Evolutionary conservation across 2,797 vertebrate species (phyloP).

Genomic region (Avahi laniger): DNA sequence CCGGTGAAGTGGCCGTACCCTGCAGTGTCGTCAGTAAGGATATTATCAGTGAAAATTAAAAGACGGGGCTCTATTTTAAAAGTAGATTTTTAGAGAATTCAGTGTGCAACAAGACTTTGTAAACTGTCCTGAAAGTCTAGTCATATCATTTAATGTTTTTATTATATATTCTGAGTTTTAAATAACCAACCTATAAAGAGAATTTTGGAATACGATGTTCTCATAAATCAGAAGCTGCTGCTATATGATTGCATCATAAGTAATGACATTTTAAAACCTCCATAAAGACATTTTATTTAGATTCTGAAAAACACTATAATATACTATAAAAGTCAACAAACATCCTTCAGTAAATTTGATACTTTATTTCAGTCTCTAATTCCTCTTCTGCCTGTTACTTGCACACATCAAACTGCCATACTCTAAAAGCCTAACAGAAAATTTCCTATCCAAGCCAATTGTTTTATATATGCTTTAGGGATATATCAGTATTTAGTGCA

Average conservation of each 20-base stretch:
- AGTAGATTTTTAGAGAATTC: neutral
- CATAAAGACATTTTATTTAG: conserved; percentile 39
- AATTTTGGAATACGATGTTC: neutral
- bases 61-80: neutral
- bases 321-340: neutral
- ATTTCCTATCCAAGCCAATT: neutral
- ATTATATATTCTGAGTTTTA: neutral
- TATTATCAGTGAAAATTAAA: neutral
- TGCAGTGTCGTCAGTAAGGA: neutral
- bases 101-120: neutral
- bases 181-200: neutral
- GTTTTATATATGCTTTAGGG: neutral
- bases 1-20: neutral
- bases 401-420: neutral
- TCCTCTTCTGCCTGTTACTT: neutral
- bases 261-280: neutral
- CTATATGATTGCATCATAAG: neutral
- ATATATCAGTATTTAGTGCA: neutral
- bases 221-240: neutral
- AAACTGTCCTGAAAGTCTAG: neutral
- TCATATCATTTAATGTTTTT: conserved; percentile 31
- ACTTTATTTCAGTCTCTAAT: neutral
- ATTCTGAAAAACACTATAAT: conserved; percentile 28
- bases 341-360: neutral
- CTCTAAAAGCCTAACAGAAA: neutral